These are phyloP conservation scores for Sitobion miscanthi DNA, from an alignment of 1,140 invertebrate genomes.

Conservation along the genomic window DNA sequence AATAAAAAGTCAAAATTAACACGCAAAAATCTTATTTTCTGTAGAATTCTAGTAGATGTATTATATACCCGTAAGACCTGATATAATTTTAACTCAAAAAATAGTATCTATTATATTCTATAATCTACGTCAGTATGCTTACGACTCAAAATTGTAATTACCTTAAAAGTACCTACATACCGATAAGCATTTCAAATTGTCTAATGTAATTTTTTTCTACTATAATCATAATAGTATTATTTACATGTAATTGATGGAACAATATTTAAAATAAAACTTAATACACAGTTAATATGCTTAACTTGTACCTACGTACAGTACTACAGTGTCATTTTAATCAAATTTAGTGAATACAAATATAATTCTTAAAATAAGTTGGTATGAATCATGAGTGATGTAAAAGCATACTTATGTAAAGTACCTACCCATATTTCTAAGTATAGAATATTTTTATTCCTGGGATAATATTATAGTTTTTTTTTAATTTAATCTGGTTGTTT, in stretches of 20 bases:
- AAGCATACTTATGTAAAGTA: too few relatives aligned
- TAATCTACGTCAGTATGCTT: neutral
- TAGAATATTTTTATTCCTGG: too few relatives aligned
- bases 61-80: too few relatives aligned
- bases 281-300: too few relatives aligned
- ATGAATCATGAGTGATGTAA: too few relatives aligned
- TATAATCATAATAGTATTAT: neutral
- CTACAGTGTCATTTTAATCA: too few relatives aligned
- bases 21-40: neutral
- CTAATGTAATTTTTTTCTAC: neutral
- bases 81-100: neutral
- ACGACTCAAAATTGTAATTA: neutral
- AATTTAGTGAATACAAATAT: too few relatives aligned
- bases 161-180: neutral
- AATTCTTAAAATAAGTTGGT: too few relatives aligned
- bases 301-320: too few relatives aligned
- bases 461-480: too few relatives aligned
- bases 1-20: neutral
- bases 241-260: neutral
- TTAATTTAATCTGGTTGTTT: too few relatives aligned
- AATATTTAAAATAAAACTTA: neutral
- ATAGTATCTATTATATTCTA: neutral
- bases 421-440: too few relatives aligned
- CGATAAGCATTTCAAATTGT: neutral
- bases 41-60: neutral